Conservation (phyloP, 2,888 invertebrate species). For the Cylindroiulus punctatus region DNA sequence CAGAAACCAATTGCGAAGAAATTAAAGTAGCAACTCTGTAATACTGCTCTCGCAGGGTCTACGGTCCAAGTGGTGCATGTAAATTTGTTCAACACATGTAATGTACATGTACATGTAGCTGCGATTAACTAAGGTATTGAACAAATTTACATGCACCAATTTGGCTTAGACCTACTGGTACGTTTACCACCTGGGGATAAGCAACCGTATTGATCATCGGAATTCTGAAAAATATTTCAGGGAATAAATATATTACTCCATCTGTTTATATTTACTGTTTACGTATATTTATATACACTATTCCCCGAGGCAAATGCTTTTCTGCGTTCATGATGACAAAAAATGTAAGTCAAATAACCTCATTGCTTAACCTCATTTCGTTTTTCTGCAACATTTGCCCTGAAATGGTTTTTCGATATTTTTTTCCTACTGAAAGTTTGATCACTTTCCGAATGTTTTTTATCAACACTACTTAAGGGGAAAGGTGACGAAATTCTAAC, state of each 20-base stretch:
- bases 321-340: not conserved
- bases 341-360: constrained; percentile 4
- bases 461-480: constrained; percentile 13
- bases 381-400: constrained; percentile 40
- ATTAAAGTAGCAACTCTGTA: not conserved
- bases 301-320: not conserved
- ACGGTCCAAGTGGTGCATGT: too few species aligned
- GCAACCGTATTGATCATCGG: not conserved
- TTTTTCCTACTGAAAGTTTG: not conserved
- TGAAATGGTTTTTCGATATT: not conserved
- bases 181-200: not conserved
- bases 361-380: constrained; percentile 36
- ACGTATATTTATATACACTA: not conserved
- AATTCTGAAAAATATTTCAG: not conserved
- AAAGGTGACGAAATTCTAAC: constrained; percentile 30
- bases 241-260: not conserved
- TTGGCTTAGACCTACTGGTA: not conserved
- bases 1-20: not conserved
- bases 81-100: too few species aligned
- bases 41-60: too few species aligned
- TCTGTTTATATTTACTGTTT: not conserved
- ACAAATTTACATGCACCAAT: not conserved
- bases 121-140: not conserved
- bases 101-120: not conserved
- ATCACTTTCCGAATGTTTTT: constrained; percentile 24